Conservation (phyloP, 1,140 invertebrate genomes). For the Sycobia sp. region DNA sequence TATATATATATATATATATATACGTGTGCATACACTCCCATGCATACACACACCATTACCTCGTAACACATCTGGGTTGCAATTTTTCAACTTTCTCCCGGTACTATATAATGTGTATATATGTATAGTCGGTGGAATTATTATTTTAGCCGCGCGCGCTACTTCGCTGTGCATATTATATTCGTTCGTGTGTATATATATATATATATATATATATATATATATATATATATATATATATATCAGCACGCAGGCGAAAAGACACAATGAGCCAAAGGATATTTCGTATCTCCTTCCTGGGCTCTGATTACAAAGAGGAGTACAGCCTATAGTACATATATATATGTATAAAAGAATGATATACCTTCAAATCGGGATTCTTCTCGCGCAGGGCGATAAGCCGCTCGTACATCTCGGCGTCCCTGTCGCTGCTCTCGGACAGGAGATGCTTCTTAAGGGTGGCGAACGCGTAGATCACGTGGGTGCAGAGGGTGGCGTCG, state of each 20-base stretch:
- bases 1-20: too few relatives aligned
- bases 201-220: too few relatives aligned
- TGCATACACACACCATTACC: neutral
- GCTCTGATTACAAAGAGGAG: too few relatives aligned
- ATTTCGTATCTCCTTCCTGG: too few relatives aligned
- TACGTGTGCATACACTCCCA: too few relatives aligned
- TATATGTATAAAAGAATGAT: constrained; percentile 18
- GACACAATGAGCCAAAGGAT: too few relatives aligned
- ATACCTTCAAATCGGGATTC: constrained; percentile 86
- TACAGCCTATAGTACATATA: too few relatives aligned
- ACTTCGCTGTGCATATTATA: too few relatives aligned
- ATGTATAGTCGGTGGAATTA: constrained; percentile 12
- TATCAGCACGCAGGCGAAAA: too few relatives aligned
- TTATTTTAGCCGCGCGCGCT: too few relatives aligned
- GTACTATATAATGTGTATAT: too few relatives aligned
- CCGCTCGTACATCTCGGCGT: constrained; percentile 82
- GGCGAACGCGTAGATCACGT: constrained; percentile 92
- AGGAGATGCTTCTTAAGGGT: constrained; percentile 84
- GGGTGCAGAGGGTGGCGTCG: constrained; percentile 86
- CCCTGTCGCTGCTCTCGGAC: constrained; percentile 77
- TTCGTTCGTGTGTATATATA: too few relatives aligned
- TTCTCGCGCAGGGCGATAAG: constrained; percentile 83
- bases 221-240: neutral
- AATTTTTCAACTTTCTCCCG: constrained; percentile 20
- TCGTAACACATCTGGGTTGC: constrained; percentile 11